These are phyloP conservation scores for Gavia stellata DNA, from an alignment of 2,113 vertebrate species.

Conservation along the genomic window DNA sequence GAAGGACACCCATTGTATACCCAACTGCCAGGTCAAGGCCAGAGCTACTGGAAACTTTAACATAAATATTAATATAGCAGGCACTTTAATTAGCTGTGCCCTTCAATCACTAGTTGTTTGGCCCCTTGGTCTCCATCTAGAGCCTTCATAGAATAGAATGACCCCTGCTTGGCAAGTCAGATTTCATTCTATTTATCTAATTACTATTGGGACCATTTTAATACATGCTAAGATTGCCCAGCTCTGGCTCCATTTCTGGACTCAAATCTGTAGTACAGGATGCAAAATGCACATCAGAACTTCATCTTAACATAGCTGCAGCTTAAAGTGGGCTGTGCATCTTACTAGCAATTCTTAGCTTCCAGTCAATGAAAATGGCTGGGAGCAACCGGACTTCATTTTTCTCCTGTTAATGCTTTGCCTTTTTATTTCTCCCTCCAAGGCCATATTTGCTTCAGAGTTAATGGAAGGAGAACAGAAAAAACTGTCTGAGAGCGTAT, in stretches of 20 bases:
- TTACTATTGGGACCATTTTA: conserved; percentile 39
- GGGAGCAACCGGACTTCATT: background rate
- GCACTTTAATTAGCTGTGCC: conserved; percentile 63
- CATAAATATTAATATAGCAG: conserved; percentile 62
- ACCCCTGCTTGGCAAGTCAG: conserved; percentile 46
- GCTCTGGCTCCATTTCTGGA: background rate
- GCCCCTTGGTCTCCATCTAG: conserved; percentile 42
- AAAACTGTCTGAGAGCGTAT: background rate
- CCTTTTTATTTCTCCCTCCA: background rate
- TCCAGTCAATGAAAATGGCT: conserved; percentile 12
- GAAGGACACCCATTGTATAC: conserved; percentile 45
- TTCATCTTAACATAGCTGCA: background rate
- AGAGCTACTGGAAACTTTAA: conserved; percentile 44
- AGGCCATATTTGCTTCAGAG: background rate
- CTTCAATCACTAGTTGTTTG: conserved; percentile 51
- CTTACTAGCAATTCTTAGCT: background rate
- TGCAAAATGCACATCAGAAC: background rate
- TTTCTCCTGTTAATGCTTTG: background rate
- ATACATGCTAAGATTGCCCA: background rate
- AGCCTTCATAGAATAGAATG: conserved; percentile 42
- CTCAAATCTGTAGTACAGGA: background rate
- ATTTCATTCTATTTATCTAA: conserved; percentile 59
- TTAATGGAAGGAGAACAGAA: background rate
- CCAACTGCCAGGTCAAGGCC: conserved; percentile 36
- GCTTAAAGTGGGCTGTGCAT: too few relatives aligned